Conservation (phyloP, 2,113 vertebrate genomes). For the chimpanzee (Pan troglodytes) region DNA sequence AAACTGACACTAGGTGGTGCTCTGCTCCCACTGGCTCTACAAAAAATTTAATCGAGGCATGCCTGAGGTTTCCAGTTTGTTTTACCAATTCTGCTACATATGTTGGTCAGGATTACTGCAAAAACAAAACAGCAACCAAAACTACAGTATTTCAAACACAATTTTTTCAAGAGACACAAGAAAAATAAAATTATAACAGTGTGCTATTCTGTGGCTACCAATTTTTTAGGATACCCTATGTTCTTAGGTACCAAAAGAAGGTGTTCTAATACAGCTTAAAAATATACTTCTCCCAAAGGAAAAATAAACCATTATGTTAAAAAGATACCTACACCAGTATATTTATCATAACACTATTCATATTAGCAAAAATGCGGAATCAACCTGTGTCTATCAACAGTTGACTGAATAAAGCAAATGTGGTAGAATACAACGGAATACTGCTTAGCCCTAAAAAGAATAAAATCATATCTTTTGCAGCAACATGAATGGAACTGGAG, state of each 20-base stretch:
- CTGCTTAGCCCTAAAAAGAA: too few relatives aligned
- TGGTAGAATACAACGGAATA: too few relatives aligned
- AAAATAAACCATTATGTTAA: too few relatives aligned
- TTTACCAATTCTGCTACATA: background rate
- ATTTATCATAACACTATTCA: too few relatives aligned
- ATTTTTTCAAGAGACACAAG: background rate
- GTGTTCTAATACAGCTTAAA: background rate
- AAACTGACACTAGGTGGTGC: slow-evolving; percentile 51
- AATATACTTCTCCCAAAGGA: background rate
- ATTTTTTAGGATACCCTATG: background rate
- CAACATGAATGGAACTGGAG: too few relatives aligned
- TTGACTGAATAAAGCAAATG: too few relatives aligned
- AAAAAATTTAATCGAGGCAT: background rate
- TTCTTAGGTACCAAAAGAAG: slow-evolving; percentile 7
- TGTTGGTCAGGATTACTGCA: background rate
- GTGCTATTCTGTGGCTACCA: background rate
- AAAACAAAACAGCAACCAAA: background rate
- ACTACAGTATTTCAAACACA: background rate
- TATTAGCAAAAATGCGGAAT: too few relatives aligned
- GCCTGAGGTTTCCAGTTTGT: background rate
- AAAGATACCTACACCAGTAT: too few relatives aligned
- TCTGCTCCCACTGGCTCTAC: background rate
- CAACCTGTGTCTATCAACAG: too few relatives aligned
- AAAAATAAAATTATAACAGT: background rate
- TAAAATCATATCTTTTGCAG: too few relatives aligned